Evolutionary conservation across 2,113 vertebrate genomes (phyloP).

Genomic region (Gymnogyps californianus): DNA sequence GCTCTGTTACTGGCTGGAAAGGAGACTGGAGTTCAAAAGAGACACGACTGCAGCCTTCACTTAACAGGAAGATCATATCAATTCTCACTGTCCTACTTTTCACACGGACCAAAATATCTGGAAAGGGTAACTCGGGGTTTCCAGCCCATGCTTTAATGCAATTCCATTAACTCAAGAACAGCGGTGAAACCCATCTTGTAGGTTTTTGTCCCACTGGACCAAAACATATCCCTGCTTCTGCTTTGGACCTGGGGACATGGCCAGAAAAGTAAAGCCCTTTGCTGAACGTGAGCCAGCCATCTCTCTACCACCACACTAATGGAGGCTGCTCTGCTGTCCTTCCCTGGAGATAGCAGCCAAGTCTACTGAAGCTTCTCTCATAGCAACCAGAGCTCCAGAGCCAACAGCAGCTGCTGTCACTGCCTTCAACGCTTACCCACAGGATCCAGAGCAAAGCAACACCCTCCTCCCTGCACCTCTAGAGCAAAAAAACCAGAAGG

Average conservation of each 20-base stretch:
- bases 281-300: constrained; percentile 58
- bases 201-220: not conserved
- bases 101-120: constrained; percentile 16
- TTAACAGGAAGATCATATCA: constrained; percentile 51
- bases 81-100: constrained; percentile 43
- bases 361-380: constrained; percentile 83
- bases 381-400: constrained; percentile 82
- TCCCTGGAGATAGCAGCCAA: constrained; percentile 83
- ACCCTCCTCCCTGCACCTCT: constrained; percentile 68
- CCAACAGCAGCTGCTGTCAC: constrained; percentile 77
- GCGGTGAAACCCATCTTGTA: not conserved
- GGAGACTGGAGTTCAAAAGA: constrained; percentile 50
- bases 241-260: constrained; percentile 13
- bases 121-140: constrained; percentile 28
- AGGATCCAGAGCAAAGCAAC: constrained; percentile 74
- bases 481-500: constrained; percentile 8
- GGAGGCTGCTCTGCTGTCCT: constrained; percentile 80
- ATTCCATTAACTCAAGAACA: not conserved
- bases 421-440: constrained; percentile 73
- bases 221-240: not conserved
- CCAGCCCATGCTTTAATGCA: not conserved
- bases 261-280: constrained; percentile 35
- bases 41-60: constrained; percentile 14
- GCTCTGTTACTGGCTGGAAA: constrained; percentile 62
- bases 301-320: constrained; percentile 76